Base-by-base conservation (phyloP, 2,888 invertebrate genomes). In the Dasysyrphus albostriatus region DNA sequence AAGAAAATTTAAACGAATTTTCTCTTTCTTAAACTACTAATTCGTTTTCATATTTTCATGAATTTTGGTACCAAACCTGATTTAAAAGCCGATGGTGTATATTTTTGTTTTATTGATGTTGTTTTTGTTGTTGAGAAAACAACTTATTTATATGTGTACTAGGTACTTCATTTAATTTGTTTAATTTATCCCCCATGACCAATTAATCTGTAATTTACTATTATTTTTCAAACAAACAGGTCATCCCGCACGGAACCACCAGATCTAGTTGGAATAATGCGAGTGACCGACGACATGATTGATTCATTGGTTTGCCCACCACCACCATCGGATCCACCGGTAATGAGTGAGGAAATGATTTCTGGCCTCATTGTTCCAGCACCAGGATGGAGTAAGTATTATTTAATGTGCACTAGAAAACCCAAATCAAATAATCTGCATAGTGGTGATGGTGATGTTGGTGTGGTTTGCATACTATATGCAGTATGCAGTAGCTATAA, bases 331-430 rank as follows among this genome's bases (percentile, higher is more conserved):
- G 98, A 98, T 92, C 98, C 98, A 88, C 97, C 98, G 80, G 96
- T 96, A 92, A 97, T 98, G 93, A 97, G 97, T 91, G 98, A 98
- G 93, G 98, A 98, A 94, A 98, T 98, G 97, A 97, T 99, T 92
- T 98, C 97, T 88, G 98, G 98, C 83, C 95, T 99, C 91, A 98
- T 98, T 93, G 98, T 99, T 88, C 98, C 98, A 29, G 98, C 98
- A 74, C 99, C 98, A 77, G 97, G 98, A 92, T 97, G 97, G 97
- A 97, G 97, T 97, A 93, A 96, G 96, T 95, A 90, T 87, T 78
- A 87, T 84, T 78, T 87, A 83, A 87, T 83, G 78, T 70, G 37
- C 74, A 74, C 78, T 65, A 77, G 32, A 77, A 42, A 61, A 67
- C 65, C 77, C 54, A 61, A 54, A 39, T 69, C 83, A 87, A 78